A percentile compares a stretch with the other conserved stretches of the same genome.
Conservation (phyloP, 2,797 vertebrate genomes). For the Lutjanus argentimaculatus region DNA sequence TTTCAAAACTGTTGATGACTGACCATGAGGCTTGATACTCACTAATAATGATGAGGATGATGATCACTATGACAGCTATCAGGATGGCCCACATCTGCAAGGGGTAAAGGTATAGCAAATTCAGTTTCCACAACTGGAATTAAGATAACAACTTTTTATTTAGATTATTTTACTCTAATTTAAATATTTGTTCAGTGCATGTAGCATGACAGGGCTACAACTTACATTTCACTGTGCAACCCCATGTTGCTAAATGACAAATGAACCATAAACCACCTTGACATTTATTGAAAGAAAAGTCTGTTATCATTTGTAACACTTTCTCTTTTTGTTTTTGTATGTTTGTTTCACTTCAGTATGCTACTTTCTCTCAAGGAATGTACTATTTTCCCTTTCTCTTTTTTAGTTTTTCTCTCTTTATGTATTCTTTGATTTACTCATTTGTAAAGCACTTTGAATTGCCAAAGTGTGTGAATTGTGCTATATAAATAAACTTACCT, state of each 20-base stretch:
- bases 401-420: too few species aligned
- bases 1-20: background rate
- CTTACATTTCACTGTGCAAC: background rate
- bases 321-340: background rate
- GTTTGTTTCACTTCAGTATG: background rate
- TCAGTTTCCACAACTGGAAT: background rate
- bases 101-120: background rate
- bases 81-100: slow-evolving; percentile 86
- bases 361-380: background rate
- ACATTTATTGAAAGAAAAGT: background rate
- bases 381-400: too few species aligned
- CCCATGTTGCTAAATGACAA: background rate
- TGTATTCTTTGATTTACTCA: too few species aligned
- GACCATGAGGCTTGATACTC: slow-evolving; percentile 61
- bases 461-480: too few species aligned
- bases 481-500: too few species aligned
- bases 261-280: background rate
- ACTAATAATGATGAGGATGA: slow-evolving; percentile 83
- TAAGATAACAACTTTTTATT: background rate
- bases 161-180: background rate
- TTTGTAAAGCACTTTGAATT: too few species aligned
- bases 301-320: background rate
- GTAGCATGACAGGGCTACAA: background rate
- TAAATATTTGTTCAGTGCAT: background rate
- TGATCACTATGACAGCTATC: slow-evolving; percentile 83